Evolutionary conservation across 1,140 invertebrate species (phyloP).

Genomic region (Phymastichus coffea): DNA sequence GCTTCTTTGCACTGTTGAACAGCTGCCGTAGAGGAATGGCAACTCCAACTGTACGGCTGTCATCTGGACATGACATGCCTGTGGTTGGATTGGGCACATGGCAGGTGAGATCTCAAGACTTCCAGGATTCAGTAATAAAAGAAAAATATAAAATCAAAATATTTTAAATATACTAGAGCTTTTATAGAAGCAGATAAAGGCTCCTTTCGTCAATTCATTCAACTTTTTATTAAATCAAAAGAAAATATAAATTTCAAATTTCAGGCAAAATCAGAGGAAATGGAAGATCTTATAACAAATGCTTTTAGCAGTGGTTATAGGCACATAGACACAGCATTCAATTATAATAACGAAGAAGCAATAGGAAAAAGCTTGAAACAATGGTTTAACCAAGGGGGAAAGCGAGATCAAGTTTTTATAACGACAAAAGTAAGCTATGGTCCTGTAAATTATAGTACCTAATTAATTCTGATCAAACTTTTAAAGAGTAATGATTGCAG

Average conservation of each 20-base stretch:
- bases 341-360: slow-evolving; percentile 78
- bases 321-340: slow-evolving; percentile 80
- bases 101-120: slow-evolving; percentile 62
- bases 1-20: slow-evolving; percentile 14
- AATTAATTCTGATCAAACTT: background rate
- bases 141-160: background rate
- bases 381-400: slow-evolving; percentile 71
- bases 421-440: slow-evolving; percentile 70
- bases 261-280: slow-evolving; percentile 68
- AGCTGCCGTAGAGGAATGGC: slow-evolving; percentile 28
- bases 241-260: slow-evolving; percentile 36
- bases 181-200: no score
- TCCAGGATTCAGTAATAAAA: slow-evolving; percentile 15
- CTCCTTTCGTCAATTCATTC: no score
- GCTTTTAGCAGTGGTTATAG: slow-evolving; percentile 69
- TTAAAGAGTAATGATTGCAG: slow-evolving; percentile 43
- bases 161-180: background rate
- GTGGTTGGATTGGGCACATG: slow-evolving; percentile 76
- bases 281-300: slow-evolving; percentile 66
- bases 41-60: slow-evolving; percentile 40
- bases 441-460: background rate
- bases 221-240: no score
- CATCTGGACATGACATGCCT: slow-evolving; percentile 65
- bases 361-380: slow-evolving; percentile 75
- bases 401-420: slow-evolving; percentile 77